phyloP scores from a whole-genome alignment of 1,140 invertebrate species.

The Tigriopus japonicus region DNA sequence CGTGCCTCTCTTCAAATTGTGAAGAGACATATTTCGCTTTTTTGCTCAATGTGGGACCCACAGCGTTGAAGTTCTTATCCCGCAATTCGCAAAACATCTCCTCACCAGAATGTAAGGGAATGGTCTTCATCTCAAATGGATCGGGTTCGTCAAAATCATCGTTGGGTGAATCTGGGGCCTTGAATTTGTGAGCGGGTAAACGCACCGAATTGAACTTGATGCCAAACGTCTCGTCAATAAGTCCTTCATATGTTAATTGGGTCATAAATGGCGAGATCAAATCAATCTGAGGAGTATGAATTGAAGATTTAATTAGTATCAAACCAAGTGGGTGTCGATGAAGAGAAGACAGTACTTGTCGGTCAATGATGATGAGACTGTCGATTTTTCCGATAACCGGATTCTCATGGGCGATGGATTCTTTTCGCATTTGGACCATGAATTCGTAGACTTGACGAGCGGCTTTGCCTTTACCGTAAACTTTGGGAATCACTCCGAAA shows the following conservation, averaged over 20 bases:
- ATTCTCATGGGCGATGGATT: slow-evolving; percentile 30
- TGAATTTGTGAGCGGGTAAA: slow-evolving; percentile 64
- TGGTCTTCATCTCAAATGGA: slow-evolving; percentile 45
- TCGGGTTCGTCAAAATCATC: neutral
- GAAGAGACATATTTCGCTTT: slow-evolving; percentile 69
- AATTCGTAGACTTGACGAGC: slow-evolving; percentile 76
- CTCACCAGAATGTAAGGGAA: slow-evolving; percentile 75
- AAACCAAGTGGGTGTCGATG: too few species aligned
- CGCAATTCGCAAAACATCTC: slow-evolving; percentile 71
- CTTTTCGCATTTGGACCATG: slow-evolving; percentile 53
- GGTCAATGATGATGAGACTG: slow-evolving; percentile 4
- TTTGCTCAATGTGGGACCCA: slow-evolving; percentile 59
- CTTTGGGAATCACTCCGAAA: slow-evolving; percentile 69
- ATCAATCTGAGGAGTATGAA: too few species aligned
- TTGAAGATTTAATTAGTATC: slow-evolving; percentile 61
- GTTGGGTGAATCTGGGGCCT: slow-evolving; percentile 20
- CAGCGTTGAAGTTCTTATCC: slow-evolving; percentile 83
- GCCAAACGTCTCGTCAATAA: slow-evolving; percentile 77
- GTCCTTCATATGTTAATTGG: slow-evolving; percentile 89
- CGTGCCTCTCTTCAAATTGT: slow-evolving; percentile 64
- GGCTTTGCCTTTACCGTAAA: slow-evolving; percentile 72
- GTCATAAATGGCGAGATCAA: slow-evolving; percentile 76
- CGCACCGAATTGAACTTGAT: slow-evolving; percentile 54
- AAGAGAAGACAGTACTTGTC: too few species aligned
- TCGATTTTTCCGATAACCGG: neutral